Conservation (phyloP, 2,113 vertebrate genomes). For the Xiphophorus maculatus region DNA sequence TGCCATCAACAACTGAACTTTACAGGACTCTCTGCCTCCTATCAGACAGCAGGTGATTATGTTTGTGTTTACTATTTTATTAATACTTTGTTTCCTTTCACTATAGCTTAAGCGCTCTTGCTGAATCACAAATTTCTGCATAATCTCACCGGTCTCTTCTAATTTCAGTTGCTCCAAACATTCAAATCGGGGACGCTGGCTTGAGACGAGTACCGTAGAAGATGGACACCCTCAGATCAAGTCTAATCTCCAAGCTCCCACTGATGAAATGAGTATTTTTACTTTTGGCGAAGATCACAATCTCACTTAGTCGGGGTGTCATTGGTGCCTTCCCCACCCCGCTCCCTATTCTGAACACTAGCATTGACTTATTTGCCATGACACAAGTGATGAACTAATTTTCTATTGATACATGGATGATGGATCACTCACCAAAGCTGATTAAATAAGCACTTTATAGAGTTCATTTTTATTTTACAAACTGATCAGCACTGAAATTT, state of each 20-base stretch:
- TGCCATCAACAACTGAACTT: conserved; percentile 81
- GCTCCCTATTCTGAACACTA: background rate
- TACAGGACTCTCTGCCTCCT: conserved; percentile 77
- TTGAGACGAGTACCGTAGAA: conserved; percentile 54
- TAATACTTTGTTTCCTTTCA: background rate
- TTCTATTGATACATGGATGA: conserved; percentile 11
- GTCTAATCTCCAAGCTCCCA: conserved; percentile 48
- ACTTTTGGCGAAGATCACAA: conserved; percentile 70
- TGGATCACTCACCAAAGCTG: conserved; percentile 39
- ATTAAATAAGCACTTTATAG: conserved; percentile 70
- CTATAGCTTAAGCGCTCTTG: background rate
- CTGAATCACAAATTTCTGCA: background rate
- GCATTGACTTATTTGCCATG: conserved; percentile 6
- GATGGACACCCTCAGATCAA: conserved; percentile 44
- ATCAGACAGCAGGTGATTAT: conserved; percentile 82
- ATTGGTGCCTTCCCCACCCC: conserved; percentile 22
- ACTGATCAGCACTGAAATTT: conserved; percentile 13
- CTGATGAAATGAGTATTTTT: conserved; percentile 68
- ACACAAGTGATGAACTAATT: conserved; percentile 7
- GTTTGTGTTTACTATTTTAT: background rate
- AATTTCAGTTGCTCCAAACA: conserved; percentile 57
- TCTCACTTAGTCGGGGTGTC: conserved; percentile 42
- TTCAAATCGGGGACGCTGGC: conserved; percentile 65
- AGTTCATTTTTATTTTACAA: conserved; percentile 4
- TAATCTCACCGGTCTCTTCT: background rate